Base-by-base conservation (phyloP, 1,140 invertebrate species). In the Aphelinus atriplicis region DNA sequence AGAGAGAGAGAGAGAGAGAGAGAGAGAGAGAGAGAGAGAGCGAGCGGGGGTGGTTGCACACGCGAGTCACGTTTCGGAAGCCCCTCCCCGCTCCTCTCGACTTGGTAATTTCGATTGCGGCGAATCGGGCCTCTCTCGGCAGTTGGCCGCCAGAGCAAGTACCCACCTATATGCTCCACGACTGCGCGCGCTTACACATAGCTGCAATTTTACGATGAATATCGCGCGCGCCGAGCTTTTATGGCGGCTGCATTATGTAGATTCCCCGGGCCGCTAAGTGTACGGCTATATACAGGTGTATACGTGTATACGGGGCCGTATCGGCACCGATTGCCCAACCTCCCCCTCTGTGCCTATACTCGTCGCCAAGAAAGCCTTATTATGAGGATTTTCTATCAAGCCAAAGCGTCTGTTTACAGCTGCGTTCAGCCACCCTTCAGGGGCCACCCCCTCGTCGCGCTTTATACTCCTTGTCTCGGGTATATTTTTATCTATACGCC, bases 71-170 rank as follows among this genome's bases (percentile, higher is more conserved):
- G 72, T 74, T 62, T 43, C 47, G 64, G 7, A 48, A 9, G 43
- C 65, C 58, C 26, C 26, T 26, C 26, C 26, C 61, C 26, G 51
- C 64, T 46, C 9, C 53, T 7, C 48, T 57, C 57, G 70, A 75
- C 73, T 75, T 64, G 66, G 73, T 69, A 69, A 75, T 75, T 70
- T 75, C 66, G 73, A 75, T 75, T 48, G 60, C 60, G 26, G 73
- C 50, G 26, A 26, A 55, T 53, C 42, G 48, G 7, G 46, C 63
- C 63, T 50, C n/a, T 65, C 63, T 56, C 2, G 42, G 62, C 46
- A 26, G 26, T 26, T 26, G 26, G 26, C 26, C 26, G 26, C 26
- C 26, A 26, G 26, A 26, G 26, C 26, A 26, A 26, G 26, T 26
- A 26, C 26, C 26, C 26, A 26, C 26, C 26, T 26, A 26, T 26